phyloP scores from a whole-genome alignment of 2,113 vertebrate genomes.

The Proterorhinus semilunaris region DNA sequence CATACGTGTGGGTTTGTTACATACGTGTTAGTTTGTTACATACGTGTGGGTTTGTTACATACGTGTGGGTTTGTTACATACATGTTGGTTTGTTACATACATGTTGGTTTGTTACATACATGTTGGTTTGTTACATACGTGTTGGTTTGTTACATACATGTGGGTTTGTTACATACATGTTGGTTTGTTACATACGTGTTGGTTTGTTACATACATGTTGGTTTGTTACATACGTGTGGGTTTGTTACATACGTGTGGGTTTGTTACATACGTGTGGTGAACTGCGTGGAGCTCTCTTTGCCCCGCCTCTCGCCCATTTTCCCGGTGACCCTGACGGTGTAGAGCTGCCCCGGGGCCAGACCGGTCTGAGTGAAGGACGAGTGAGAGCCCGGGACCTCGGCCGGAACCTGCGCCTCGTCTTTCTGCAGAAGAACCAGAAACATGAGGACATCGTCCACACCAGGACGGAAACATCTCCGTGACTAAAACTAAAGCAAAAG shows the following conservation, averaged over 20 bases:
- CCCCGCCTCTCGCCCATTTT: constrained; percentile 46
- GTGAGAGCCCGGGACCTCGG: constrained; percentile 55
- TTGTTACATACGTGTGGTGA: constrained; percentile 71
- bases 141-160: too few relatives aligned
- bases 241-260: too few relatives aligned
- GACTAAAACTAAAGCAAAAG: too few relatives aligned
- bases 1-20: constrained; percentile 66
- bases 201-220: too few relatives aligned
- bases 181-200: too few relatives aligned
- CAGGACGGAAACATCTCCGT: too few relatives aligned
- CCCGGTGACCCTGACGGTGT: constrained; percentile 68
- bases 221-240: too few relatives aligned
- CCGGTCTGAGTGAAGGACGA: constrained; percentile 72
- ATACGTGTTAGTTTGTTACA: too few relatives aligned
- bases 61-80: constrained; percentile 61
- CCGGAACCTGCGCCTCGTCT: constrained; percentile 46
- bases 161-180: constrained; percentile 66
- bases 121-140: constrained; percentile 44
- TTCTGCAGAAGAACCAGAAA: constrained; percentile 56
- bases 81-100: too few relatives aligned
- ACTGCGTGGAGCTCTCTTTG: constrained; percentile 55
- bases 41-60: constrained; percentile 17
- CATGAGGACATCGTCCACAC: too few relatives aligned
- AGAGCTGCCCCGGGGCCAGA: constrained; percentile 75
- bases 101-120: constrained; percentile 51